Percentiles rank a stretch among this genome's conserved stretches.
Conservation (phyloP, 2,797 vertebrate genomes). For the Cyclura pinguis region DNA sequence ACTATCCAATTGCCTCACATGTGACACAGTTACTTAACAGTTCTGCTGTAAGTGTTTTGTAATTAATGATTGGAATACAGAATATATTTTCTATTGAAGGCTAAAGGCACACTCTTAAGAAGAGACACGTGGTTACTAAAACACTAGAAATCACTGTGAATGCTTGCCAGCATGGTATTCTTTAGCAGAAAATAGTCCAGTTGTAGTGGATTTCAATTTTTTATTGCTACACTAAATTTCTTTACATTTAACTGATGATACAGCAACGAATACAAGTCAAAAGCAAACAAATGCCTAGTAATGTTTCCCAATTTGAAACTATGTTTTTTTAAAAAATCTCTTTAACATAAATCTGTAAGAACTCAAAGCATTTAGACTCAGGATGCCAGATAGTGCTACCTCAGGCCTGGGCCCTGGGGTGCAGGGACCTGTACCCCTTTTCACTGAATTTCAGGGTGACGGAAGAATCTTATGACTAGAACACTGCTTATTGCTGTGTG, state of each 20-base stretch:
- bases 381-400: too few relatives aligned
- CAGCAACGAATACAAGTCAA: constrained; percentile 11
- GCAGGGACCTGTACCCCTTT: too few relatives aligned
- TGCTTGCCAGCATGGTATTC: constrained; percentile 5
- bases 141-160: constrained; percentile 20
- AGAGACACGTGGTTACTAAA: background rate
- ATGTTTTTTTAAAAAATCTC: background rate
- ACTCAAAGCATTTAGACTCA: too few relatives aligned
- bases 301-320: background rate
- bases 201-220: constrained; percentile 4
- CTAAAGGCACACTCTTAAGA: constrained; percentile 41
- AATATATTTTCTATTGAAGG: constrained; percentile 13
- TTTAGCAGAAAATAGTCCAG: constrained; percentile 32
- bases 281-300: constrained; percentile 11
- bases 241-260: constrained; percentile 22
- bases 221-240: constrained; percentile 24
- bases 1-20: constrained; percentile 60
- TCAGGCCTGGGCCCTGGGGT: too few relatives aligned
- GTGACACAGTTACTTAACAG: constrained; percentile 67
- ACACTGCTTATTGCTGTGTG: too few relatives aligned
- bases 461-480: too few relatives aligned
- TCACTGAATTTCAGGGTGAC: too few relatives aligned
- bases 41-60: constrained; percentile 47
- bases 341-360: too few relatives aligned
- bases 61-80: constrained; percentile 59